Percentiles rank a stretch among this genome's conserved stretches.
These are phyloP conservation scores for Drosophila paranaensis DNA, from an alignment of 2,888 invertebrate species.

Conservation along the genomic window DNA sequence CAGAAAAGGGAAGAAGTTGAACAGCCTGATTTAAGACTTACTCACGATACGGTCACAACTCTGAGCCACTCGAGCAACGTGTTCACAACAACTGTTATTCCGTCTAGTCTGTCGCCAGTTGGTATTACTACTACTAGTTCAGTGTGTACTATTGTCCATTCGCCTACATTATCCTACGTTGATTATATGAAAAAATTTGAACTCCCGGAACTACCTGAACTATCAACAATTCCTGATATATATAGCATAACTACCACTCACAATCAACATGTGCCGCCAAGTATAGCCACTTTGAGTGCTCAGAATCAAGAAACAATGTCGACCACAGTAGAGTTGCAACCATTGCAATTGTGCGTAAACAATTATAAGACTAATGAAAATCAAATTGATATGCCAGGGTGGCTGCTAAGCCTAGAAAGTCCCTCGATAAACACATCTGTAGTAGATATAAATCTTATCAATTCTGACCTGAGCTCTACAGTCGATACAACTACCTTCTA, in stretches of 20 bases:
- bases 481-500: not conserved
- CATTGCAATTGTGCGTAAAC: not conserved
- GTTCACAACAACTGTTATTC: conserved; percentile 61
- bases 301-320: conserved; percentile 9
- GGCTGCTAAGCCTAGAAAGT: not conserved
- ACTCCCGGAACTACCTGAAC: conserved; percentile 60
- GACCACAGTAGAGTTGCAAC: not conserved
- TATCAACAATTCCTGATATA: conserved; percentile 55
- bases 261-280: not conserved
- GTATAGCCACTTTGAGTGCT: conserved; percentile 4
- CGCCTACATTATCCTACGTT: conserved; percentile 53
- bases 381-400: not conserved
- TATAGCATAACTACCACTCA: conserved; percentile 7
- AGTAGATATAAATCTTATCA: not conserved
- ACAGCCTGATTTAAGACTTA: conserved; percentile 34
- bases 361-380: conserved; percentile 3
- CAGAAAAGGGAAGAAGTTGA: conserved; percentile 3
- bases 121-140: conserved; percentile 11
- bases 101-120: conserved; percentile 15
- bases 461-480: not conserved
- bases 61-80: conserved; percentile 31
- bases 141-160: conserved; percentile 20
- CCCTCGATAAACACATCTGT: not conserved
- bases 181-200: conserved; percentile 78
- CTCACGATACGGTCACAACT: conserved; percentile 47